A percentile compares a stretch with the other conserved stretches of the same genome.
These are phyloP conservation scores for Atherinosoma microstoma DNA, from an alignment of 2,797 vertebrate species.

Conservation along the genomic window DNA sequence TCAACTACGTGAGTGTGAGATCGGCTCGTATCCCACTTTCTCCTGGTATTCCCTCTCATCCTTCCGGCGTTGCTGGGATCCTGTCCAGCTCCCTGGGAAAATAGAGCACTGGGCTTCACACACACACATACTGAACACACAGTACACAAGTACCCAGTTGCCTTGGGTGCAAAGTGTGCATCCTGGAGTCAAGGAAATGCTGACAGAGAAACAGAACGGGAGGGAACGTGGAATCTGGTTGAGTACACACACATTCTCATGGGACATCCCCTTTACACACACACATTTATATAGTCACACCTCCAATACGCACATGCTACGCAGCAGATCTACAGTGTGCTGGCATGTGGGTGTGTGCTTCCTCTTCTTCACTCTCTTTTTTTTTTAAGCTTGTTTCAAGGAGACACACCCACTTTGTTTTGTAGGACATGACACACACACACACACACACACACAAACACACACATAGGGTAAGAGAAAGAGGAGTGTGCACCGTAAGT, in stretches of 20 bases:
- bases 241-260: constrained; percentile 12
- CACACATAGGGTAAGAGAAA: constrained; percentile 5
- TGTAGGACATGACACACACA: constrained; percentile 59
- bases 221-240: neutral
- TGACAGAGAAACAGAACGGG: constrained; percentile 40
- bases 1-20: neutral
- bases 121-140: neutral
- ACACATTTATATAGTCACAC: constrained; percentile 20
- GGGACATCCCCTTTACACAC: constrained; percentile 2
- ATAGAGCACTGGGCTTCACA: constrained; percentile 25
- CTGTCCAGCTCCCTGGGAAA: constrained; percentile 31
- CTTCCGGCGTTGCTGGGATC: constrained; percentile 21
- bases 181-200: constrained; percentile 40
- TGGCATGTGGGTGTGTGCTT: constrained; percentile 80
- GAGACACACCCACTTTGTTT: constrained; percentile 80
- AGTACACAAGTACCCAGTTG: neutral
- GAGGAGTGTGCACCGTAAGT: constrained; percentile 26
- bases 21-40: constrained; percentile 5
- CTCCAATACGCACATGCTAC: neutral
- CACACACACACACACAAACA: constrained; percentile 24
- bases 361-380: constrained; percentile 58
- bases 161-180: constrained; percentile 9
- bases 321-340: constrained; percentile 42
- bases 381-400: constrained; percentile 50
- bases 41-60: constrained; percentile 36